Percentiles rank a stretch among this genome's conserved stretches.
Evolutionary conservation across 2,113 vertebrate genomes (phyloP).

Genomic region (Myodes glareolus): DNA sequence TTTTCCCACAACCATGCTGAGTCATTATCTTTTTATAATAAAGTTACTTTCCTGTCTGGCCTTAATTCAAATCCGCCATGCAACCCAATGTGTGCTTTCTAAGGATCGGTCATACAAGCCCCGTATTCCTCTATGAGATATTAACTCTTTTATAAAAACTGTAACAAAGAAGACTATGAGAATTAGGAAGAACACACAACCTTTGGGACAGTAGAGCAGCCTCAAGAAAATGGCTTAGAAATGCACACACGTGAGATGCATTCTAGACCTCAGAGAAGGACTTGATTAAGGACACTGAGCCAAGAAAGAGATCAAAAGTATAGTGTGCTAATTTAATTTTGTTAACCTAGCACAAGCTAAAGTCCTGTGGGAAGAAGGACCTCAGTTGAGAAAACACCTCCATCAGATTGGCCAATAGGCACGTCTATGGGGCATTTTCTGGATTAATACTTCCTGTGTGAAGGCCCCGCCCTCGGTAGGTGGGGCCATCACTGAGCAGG

Average conservation of each 20-base stretch:
- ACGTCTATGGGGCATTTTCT: neutral
- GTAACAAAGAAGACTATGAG: neutral
- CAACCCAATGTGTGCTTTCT: neutral
- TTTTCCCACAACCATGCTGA: neutral
- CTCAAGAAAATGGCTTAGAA: neutral
- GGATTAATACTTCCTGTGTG: neutral
- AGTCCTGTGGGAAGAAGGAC: neutral
- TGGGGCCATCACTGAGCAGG: too few relatives aligned
- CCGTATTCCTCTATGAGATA: neutral
- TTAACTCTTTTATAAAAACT: neutral
- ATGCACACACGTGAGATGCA: rapidly evolving
- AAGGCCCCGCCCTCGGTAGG: neutral
- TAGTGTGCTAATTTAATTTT: neutral
- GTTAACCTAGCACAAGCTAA: neutral
- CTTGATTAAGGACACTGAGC: neutral
- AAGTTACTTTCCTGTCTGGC: neutral
- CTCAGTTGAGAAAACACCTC: neutral
- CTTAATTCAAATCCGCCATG: neutral
- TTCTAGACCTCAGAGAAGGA: neutral
- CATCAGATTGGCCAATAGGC: neutral
- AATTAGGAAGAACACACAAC: neutral
- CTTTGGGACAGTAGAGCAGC: neutral
- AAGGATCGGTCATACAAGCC: neutral
- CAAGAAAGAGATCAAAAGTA: neutral
- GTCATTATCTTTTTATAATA: neutral